A percentile compares a stretch with the other conserved stretches of the same genome.
These are phyloP conservation scores for Cladopsammia gracilis DNA, from an alignment of 64 coral and sea anemone species.

Conservation along the genomic window DNA sequence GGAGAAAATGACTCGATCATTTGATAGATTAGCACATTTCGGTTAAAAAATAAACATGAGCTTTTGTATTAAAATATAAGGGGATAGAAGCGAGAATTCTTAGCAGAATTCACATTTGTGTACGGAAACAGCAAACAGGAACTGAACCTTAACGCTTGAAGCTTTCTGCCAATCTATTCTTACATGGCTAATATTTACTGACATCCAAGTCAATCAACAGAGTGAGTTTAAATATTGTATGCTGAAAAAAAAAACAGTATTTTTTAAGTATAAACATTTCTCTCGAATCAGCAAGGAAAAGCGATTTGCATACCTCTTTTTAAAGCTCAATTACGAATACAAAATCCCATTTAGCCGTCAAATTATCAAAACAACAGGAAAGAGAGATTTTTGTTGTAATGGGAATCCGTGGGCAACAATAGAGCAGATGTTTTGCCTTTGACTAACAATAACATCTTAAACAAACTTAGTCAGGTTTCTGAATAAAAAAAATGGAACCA, in stretches of 20 bases:
- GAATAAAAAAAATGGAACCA: background rate
- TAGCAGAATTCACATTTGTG: no score
- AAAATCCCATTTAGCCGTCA: background rate
- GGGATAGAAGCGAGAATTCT: background rate
- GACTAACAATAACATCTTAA: background rate
- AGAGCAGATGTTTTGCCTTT: background rate
- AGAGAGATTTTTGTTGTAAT: background rate
- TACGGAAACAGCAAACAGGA: no score
- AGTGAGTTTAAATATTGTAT: background rate
- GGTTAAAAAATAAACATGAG: background rate
- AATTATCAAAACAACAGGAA: slow-evolving; percentile 4
- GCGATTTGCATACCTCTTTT: background rate
- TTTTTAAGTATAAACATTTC: background rate
- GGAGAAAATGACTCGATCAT: background rate
- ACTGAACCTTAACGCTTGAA: no score
- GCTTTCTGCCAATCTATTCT: no score
- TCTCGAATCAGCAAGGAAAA: background rate
- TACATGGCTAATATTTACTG: background rate
- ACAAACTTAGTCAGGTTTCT: background rate
- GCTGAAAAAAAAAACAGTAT: background rate
- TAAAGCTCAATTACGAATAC: background rate
- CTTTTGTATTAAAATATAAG: background rate
- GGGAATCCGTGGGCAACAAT: background rate
- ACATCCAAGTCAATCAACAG: background rate
- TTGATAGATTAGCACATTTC: background rate